Conservation (phyloP, 2,113 vertebrate species). For the Myiozetetes cayanensis region DNA sequence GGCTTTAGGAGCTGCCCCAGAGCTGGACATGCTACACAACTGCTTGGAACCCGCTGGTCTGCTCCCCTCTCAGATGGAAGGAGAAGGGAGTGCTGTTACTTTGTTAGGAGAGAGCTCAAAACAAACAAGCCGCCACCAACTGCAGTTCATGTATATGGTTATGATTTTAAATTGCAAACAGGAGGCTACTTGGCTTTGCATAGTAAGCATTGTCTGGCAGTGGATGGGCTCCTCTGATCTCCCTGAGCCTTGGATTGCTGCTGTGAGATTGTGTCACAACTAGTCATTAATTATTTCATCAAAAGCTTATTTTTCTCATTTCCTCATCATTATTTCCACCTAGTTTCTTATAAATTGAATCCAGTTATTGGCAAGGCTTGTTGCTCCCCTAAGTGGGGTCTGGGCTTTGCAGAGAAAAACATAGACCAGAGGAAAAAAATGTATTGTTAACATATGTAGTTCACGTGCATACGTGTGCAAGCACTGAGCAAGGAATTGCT, state of each 20-base stretch:
- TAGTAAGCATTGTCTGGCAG: conserved; percentile 58
- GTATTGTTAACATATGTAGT: neutral
- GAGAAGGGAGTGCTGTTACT: neutral
- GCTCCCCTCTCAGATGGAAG: neutral
- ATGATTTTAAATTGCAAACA: conserved; percentile 59
- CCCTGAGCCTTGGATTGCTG: conserved; percentile 59
- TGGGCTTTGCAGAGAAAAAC: neutral
- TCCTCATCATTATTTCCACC: conserved; percentile 61
- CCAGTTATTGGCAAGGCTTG: conserved; percentile 34
- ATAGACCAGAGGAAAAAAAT: neutral
- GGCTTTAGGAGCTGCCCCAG: neutral
- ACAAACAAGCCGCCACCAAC: conserved; percentile 11
- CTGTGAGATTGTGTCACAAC: conserved; percentile 65
- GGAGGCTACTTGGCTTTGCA: conserved; percentile 56
- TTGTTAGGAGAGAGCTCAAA: neutral
- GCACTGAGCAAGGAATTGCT: neutral
- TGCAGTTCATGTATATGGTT: conserved; percentile 18
- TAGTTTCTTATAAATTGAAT: conserved; percentile 54
- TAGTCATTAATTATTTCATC: conserved; percentile 64
- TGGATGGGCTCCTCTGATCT: conserved; percentile 48
- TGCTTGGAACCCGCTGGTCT: neutral
- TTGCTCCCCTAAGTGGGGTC: neutral
- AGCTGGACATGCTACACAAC: neutral
- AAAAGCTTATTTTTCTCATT: conserved; percentile 65
- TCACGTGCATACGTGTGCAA: neutral